Evolutionary conservation across 2,888 invertebrate species (phyloP).

Genomic region (Drosophila robusta): DNA sequence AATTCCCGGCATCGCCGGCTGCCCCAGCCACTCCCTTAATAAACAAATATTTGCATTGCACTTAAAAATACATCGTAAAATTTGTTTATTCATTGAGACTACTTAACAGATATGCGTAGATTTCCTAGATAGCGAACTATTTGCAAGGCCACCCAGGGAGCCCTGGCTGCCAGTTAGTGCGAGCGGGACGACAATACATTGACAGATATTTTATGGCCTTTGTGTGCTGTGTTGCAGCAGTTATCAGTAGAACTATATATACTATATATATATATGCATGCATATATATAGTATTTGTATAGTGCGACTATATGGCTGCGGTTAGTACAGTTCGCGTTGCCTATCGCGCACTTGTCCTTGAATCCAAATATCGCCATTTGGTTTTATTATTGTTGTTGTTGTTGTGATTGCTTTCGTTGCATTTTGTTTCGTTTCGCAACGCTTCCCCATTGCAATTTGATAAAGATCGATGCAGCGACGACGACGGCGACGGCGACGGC

Average conservation of each 20-base stretch:
- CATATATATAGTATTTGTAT: slow-evolving; percentile 35
- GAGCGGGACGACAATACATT: slow-evolving; percentile 15
- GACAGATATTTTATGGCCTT: slow-evolving; percentile 28
- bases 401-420: slow-evolving; percentile 12
- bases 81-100: slow-evolving; percentile 72
- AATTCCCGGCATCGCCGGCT: not conserved
- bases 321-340: slow-evolving; percentile 66
- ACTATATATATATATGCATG: not conserved
- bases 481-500: slow-evolving; percentile 27
- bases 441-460: slow-evolving; percentile 78
- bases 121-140: slow-evolving; percentile 58
- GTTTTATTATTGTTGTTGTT: slow-evolving; percentile 36
- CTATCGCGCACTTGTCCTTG: slow-evolving; percentile 73
- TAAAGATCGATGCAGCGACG: slow-evolving; percentile 71
- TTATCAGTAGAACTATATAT: slow-evolving; percentile 44
- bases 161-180: slow-evolving; percentile 18
- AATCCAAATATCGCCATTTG: slow-evolving; percentile 50
- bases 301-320: slow-evolving; percentile 37
- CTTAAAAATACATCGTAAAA: slow-evolving; percentile 68
- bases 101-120: slow-evolving; percentile 63
- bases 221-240: slow-evolving; percentile 31
- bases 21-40: slow-evolving; percentile 2
- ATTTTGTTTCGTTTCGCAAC: slow-evolving; percentile 51
- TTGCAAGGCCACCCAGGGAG: slow-evolving; percentile 36
- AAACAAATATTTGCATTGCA: slow-evolving; percentile 60